Evolutionary conservation across 2,113 vertebrate species (phyloP), one percentile per base, ranked within the genome.

Genomic region (Notothenia coriiceps): DNA sequence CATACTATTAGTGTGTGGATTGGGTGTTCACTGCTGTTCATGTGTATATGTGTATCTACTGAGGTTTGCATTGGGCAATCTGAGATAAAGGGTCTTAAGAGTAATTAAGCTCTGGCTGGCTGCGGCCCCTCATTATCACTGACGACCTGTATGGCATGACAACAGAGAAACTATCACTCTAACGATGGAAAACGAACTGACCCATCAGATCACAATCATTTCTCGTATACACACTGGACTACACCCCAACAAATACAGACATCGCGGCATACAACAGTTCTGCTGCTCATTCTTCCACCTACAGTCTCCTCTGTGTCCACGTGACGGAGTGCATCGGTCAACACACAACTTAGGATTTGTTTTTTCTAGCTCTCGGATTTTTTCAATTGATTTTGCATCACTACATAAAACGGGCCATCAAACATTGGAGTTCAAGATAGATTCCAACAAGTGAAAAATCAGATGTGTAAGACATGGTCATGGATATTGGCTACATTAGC

Each of bases 171-270:
- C 85, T 81, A 79, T 91, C 83, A 88, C 63, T 84, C 70, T 86
- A 89, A 94, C 85, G 76, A 91, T 72, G 71, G 80, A 68, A 77
- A 86, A 80, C 61, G 2, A 88, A 84, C 83, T 72, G 81, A 76
- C 80, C 78, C 87, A 90, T 88, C 74, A 90, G 77, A 91, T 76
- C 74, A 82, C 87, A 86, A 86, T 91, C 55, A 89, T 80, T 86
- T 84, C 88, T 51, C 12, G 51, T 66, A 76, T 64, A 60, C 61
- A 54, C 66, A 55, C 46, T 25, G 44, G 75, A 71, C 71, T 46
- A 72, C 85, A 84, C 77, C 87, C 72, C 6, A 49, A 71, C 12
- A 68, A 54, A 25, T 10, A 44, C 80, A 87, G 70, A 89, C 81
- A 63, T 20, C 40, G 52, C 1, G 73, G 78, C 77, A 62, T 59